Conservation (phyloP, 2,888 invertebrate species). For the Kuschelorhynchus macadamiae region DNA sequence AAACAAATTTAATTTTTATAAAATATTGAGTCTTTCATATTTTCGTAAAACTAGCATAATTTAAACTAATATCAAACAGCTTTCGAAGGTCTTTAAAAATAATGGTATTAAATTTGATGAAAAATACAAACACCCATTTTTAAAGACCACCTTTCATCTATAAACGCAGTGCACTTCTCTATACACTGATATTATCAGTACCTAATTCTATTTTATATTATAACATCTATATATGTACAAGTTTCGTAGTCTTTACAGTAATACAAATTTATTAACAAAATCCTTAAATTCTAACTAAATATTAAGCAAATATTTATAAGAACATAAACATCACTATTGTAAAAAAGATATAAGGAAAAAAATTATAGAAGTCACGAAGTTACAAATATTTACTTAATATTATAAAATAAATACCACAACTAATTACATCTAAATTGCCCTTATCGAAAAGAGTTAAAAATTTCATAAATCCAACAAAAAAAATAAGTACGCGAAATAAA, state of each 20-base stretch:
- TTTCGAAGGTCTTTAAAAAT: no score
- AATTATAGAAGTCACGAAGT: no score
- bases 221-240: constrained; percentile 23
- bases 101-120: no score
- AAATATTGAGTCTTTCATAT: constrained; percentile 7
- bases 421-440: constrained; percentile 23
- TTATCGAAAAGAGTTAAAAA: constrained; percentile 22
- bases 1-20: neutral
- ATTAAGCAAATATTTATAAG: constrained; percentile 7
- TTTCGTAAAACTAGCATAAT: constrained; percentile 7
- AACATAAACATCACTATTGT: no score
- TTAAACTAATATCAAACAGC: no score
- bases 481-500: constrained; percentile 22
- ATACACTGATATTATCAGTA: constrained; percentile 24
- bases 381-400: constrained; percentile 6
- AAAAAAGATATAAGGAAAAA: no score
- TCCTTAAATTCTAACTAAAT: neutral
- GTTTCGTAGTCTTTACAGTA: constrained; percentile 2
- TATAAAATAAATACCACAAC: constrained; percentile 2
- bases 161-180: constrained; percentile 24
- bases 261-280: constrained; percentile 25
- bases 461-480: neutral
- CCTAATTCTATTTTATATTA: constrained; percentile 20
- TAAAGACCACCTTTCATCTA: neutral
- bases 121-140: no score